A percentile compares a stretch with the other conserved stretches of the same genome.
phyloP scores from a whole-genome alignment of 2,888 invertebrate genomes.

The Encarsia formosa region DNA sequence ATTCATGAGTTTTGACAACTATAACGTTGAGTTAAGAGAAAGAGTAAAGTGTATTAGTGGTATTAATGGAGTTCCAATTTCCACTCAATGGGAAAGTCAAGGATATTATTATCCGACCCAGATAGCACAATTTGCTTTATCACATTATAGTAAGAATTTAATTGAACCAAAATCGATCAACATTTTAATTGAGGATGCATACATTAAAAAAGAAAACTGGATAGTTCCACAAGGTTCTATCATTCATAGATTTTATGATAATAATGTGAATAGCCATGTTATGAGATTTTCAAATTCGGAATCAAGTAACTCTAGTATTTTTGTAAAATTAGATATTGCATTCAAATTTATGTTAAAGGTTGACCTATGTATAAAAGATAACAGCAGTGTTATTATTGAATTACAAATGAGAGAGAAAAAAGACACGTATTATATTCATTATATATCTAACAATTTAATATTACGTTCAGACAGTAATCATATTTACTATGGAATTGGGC shows the following conservation, averaged over 20 bases:
- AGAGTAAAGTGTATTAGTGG: constrained; percentile 95
- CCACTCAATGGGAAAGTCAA: constrained; percentile 93
- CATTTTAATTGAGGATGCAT: constrained; percentile 72
- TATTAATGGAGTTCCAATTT: constrained; percentile 88
- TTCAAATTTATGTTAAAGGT: constrained; percentile 73
- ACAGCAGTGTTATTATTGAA: constrained; percentile 77
- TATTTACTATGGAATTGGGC: constrained; percentile 83
- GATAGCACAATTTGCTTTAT: constrained; percentile 95
- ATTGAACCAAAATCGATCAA: constrained; percentile 77
- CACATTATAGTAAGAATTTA: constrained; percentile 94
- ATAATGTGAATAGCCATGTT: constrained; percentile 58
- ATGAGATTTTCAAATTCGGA: constrained; percentile 72
- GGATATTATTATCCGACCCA: constrained; percentile 98
- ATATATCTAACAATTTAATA: constrained; percentile 69
- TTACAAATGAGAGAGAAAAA: constrained; percentile 75
- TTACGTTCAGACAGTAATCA: constrained; percentile 70
- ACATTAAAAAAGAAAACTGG: constrained; percentile 68
- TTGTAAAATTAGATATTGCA: constrained; percentile 64
- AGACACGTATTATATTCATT: constrained; percentile 77
- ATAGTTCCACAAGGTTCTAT: constrained; percentile 66
- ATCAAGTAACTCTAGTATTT: constrained; percentile 65
- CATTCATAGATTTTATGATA: constrained; percentile 61
- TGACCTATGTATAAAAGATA: constrained; percentile 68
- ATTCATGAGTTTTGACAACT: constrained; percentile 96
- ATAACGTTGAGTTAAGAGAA: constrained; percentile 94